Percentiles rank a stretch among this genome's conserved stretches.
Conservation (phyloP, 2,113 vertebrate species). For the Takifugu flavidus region DNA sequence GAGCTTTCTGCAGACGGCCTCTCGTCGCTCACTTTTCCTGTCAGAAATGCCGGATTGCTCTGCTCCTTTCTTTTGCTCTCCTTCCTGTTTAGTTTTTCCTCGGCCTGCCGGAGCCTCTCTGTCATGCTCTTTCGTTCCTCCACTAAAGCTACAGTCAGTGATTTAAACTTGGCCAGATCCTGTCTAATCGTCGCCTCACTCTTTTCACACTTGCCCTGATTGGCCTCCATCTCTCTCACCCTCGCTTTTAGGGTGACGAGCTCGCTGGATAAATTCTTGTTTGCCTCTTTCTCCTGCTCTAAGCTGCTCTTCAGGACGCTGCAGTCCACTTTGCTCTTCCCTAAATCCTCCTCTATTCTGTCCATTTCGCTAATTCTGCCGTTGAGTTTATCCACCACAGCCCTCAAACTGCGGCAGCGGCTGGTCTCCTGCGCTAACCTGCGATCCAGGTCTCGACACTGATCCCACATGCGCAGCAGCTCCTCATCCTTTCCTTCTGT, state of each 20-base stretch:
- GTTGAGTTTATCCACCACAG: constrained; percentile 88
- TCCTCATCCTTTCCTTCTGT: constrained; percentile 99
- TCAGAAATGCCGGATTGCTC: constrained; percentile 81
- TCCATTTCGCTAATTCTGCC: constrained; percentile 89
- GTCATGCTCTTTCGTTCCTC: constrained; percentile 91
- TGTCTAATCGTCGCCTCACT: constrained; percentile 86
- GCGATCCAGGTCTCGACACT: constrained; percentile 87
- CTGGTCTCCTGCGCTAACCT: constrained; percentile 84
- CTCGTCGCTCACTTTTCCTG: constrained; percentile 90
- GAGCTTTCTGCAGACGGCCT: constrained; percentile 84
- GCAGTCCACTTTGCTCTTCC: constrained; percentile 90
- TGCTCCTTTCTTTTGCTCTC: constrained; percentile 85
- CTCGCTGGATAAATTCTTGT: constrained; percentile 84
- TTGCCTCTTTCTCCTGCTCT: constrained; percentile 85
- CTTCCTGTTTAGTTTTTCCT: constrained; percentile 83
- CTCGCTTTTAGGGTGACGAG: constrained; percentile 83
- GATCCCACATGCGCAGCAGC: constrained; percentile 89
- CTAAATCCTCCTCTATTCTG: constrained; percentile 89
- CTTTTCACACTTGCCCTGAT: constrained; percentile 83
- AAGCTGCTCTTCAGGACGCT: constrained; percentile 83
- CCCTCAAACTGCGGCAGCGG: constrained; percentile 82
- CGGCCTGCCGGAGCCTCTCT: constrained; percentile 87
- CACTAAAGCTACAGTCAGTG: constrained; percentile 90
- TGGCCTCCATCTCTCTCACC: constrained; percentile 86
- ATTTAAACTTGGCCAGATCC: constrained; percentile 90